Base-by-base conservation (phyloP, 2,888 invertebrate species). In the Ernsta delagoae region DNA sequence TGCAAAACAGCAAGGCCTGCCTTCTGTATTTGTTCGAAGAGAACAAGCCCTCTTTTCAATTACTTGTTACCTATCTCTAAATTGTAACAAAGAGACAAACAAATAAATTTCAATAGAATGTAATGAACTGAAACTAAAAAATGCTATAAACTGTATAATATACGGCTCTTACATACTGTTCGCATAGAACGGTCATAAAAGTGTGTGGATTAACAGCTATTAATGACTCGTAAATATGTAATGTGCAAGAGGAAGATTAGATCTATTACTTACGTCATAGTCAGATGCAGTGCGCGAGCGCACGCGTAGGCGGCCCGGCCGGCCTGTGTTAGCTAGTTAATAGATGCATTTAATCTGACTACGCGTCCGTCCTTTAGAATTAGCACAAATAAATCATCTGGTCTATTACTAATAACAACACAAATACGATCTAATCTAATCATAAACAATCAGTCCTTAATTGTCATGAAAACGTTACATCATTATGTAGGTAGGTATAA, bases 191-290 rank as follows among this genome's bases (percentile, higher is more conserved):
- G n/a, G 31, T 5, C 9, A 24, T 54, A 60, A 59, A 61, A 45
- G 57, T 56, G 48, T 57, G 48, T 62, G 41, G 68, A 68, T 62
- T 62, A 56, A 57, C 36, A 34, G 36, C 45, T 54, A 68, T 9
- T 68, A 72, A 70, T 69, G 59, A 70, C 54, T 71, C 63, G 76
- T 74, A 77, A 75, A 75, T 65, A 68, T 43, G 57, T 70, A 77
- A 76, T 75, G 74, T 81, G 85, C 80, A 83, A 76, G 77, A 74
- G 75, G 75, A 74, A 77, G 77, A 78, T 78, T 83, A 84, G 81
- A 85, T 72, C 70, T 71, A 77, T 85, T 81, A 84, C 85, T 85
- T 81, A 84, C 85, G 83, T 86, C 84, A 87, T 82, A 87, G 82
- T 86, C 83, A 87, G 77, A 73, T 11, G 76, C 77, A 71, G 76